Conservation (phyloP, 2,113 vertebrate species). For the Lophotis ruficrista region DNA sequence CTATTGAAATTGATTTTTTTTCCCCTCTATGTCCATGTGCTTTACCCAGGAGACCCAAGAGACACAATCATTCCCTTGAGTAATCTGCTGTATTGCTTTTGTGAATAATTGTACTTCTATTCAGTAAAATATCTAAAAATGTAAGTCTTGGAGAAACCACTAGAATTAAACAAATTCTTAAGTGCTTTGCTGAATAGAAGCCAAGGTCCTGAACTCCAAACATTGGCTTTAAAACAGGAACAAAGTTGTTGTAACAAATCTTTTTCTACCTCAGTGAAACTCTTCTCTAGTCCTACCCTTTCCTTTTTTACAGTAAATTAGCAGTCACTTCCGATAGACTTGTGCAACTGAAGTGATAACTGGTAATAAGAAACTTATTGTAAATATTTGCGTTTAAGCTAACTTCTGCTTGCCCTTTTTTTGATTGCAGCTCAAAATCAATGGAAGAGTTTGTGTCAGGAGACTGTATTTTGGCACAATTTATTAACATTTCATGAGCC, state of each 20-base stretch:
- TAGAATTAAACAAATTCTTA: constrained; percentile 40
- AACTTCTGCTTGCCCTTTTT: not conserved
- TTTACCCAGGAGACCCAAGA: constrained; percentile 19
- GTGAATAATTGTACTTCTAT: constrained; percentile 11
- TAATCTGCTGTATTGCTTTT: not conserved
- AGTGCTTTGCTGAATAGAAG: constrained; percentile 30
- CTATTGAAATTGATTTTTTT: constrained; percentile 56
- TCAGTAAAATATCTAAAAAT: constrained; percentile 25
- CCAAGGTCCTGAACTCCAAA: not conserved
- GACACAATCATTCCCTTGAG: constrained; percentile 18
- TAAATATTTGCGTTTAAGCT: not conserved
- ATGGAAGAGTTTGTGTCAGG: not conserved
- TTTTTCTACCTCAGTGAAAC: not conserved
- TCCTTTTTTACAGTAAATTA: not conserved
- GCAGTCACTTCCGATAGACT: not conserved
- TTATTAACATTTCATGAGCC: not conserved
- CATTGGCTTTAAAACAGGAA: not conserved
- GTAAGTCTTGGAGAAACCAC: constrained; percentile 3
- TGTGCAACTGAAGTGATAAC: not conserved
- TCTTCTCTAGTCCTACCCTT: not conserved
- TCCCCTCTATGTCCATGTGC: not conserved
- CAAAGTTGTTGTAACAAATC: not conserved
- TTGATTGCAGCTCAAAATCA: not conserved
- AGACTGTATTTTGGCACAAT: not conserved
- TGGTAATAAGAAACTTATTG: not conserved